Percentiles rank a stretch among this genome's conserved stretches.
Conservation (phyloP, 2,888 invertebrate species). For the Perizoma flavofasciatum region DNA sequence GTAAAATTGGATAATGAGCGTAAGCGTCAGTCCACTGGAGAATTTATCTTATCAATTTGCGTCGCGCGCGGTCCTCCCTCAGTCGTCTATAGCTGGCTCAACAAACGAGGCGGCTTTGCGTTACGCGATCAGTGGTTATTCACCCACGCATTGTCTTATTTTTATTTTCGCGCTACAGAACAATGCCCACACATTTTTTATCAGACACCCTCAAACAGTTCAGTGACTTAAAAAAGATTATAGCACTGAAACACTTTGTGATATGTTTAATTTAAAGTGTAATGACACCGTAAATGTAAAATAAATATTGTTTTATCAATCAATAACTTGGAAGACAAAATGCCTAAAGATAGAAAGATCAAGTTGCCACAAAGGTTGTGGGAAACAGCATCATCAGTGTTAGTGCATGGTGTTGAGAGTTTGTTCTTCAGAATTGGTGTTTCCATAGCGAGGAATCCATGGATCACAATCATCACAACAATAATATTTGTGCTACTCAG, state of each 20-base stretch:
- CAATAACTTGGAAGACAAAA: conserved; percentile 31
- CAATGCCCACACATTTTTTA: background rate
- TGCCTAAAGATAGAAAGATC: conserved; percentile 63
- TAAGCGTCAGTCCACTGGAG: conserved; percentile 3
- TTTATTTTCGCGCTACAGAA: background rate
- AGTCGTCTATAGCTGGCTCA: background rate
- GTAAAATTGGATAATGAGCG: conserved; percentile 32
- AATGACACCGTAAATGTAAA: conserved; percentile 6
- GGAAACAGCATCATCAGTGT: conserved; percentile 69
- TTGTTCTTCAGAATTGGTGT: conserved; percentile 85
- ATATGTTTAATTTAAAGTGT: conserved; percentile 9
- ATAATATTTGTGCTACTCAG: conserved; percentile 83
- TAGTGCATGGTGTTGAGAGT: conserved; percentile 72
- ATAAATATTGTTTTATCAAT: conserved; percentile 8
- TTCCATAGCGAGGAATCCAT: conserved; percentile 84
- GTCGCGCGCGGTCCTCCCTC: conserved; percentile 1
- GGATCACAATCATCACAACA: conserved; percentile 83
- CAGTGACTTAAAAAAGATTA: background rate
- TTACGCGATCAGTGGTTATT: background rate
- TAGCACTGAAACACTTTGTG: background rate
- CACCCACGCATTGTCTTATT: too few relatives aligned
- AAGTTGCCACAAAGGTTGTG: conserved; percentile 70
- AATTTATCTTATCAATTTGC: conserved; percentile 14
- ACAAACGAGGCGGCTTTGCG: background rate
- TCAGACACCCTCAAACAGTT: background rate